A percentile compares a stretch with the other conserved stretches of the same genome.
Conservation (phyloP, 2,888 invertebrate species). For the Pogonocherus hispidulus region DNA sequence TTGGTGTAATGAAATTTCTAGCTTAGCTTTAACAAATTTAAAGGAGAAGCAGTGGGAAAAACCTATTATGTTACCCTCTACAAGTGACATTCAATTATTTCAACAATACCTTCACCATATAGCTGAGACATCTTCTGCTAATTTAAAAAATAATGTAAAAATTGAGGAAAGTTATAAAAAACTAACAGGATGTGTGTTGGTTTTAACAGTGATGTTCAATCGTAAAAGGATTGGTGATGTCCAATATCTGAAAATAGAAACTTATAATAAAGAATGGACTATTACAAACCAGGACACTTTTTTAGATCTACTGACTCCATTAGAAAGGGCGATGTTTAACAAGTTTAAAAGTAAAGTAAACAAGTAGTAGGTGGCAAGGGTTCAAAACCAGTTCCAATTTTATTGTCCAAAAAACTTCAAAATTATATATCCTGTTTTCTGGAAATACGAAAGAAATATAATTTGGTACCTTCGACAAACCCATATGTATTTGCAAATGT, state of each 20-base stretch:
- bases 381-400: conserved; percentile 39
- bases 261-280: conserved; percentile 20
- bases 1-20: conserved; percentile 27
- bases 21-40: conserved; percentile 23
- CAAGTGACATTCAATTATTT: conserved; percentile 17
- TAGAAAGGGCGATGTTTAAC: conserved; percentile 37
- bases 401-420: conserved; percentile 41
- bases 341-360: conserved; percentile 44
- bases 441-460: conserved; percentile 21
- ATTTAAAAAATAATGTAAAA: not conserved
- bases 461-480: conserved; percentile 42
- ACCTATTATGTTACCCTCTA: conserved; percentile 6
- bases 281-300: conserved; percentile 33
- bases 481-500: conserved; percentile 48
- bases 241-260: conserved; percentile 42
- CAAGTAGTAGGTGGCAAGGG: conserved; percentile 47
- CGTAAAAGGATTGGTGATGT: conserved; percentile 48
- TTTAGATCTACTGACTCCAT: conserved; percentile 17
- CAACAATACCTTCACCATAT: not conserved
- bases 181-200: conserved; percentile 21
- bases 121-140: conserved; percentile 1
- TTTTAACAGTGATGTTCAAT: conserved; percentile 47
- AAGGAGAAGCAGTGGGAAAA: conserved; percentile 30
- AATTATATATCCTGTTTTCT: conserved; percentile 36
- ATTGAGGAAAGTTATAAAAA: not conserved